Base-by-base conservation (phyloP, 1,140 invertebrate genomes). In the Leptonema lineaticorne region DNA sequence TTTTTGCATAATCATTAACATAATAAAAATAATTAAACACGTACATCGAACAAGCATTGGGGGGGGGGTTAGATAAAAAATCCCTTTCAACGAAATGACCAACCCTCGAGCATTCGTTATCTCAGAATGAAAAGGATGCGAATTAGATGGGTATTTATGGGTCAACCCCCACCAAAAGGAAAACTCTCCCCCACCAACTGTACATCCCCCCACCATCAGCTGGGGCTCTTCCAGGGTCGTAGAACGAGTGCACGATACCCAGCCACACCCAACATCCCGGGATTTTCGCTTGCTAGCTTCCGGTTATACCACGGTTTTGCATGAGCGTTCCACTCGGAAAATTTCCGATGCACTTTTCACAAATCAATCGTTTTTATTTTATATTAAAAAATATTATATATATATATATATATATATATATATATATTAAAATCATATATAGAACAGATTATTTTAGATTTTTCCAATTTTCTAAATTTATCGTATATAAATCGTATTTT, bases 141-240 rank as follows among this genome's bases (percentile, higher is more conserved):
- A 59, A 14, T 16, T 11, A 46, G 50, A 26, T 14, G 26, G 20
- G 14, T 64, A 45, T 64, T 26, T 53, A 53, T 77, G 78, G 77
- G 75, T 76, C 76, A 75, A 72, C 67, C 71, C 68, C 74, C 76
- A 75, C 78, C 77, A 78, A 78, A 78, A n/a, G n/a, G n/a, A n/a
- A n/a, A n/a, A n/a, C 76, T 2, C 53, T 56, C 16, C 58, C 22
- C 65, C 33, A n/a, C 58, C 22, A 28, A 20, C 11, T 20, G 22
- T 24, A 30, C 46, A 29, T 9, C 63, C 27, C 46, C 63, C 37
- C 18, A 20, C 11, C 37, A 14, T 9, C 8, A 29, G 45, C 45
- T 37, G 14, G 75, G 75, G 74, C 75, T 74, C 74, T 74, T 72
- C 74, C 75, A 75, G 73, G 68, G 68, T 74, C 72, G 57, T 14